Evolutionary conservation across 2,888 invertebrate species (phyloP).

Genomic region (Torymus texanus): DNA sequence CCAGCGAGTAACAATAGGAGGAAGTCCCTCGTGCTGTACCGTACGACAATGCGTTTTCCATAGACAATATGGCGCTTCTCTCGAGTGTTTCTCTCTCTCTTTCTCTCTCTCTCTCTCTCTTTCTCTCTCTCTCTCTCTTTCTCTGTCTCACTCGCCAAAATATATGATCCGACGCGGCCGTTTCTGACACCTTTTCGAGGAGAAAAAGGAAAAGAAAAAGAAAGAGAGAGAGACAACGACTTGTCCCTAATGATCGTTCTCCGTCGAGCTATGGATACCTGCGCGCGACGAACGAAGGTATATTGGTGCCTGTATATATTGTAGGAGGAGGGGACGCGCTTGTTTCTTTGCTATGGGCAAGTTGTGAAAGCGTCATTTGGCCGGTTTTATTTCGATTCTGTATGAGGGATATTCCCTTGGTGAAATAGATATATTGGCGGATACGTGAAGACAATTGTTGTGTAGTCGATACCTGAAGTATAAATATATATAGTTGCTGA

Average conservation of each 20-base stretch:
- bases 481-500: no score
- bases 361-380: no score
- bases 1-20: conserved; percentile 60
- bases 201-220: no score
- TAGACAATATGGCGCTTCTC: conserved; percentile 36
- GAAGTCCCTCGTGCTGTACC: conserved; percentile 49
- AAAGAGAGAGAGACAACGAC: background rate
- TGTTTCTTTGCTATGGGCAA: no score
- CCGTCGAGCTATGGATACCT: background rate
- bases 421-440: no score
- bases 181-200: conserved; percentile 25
- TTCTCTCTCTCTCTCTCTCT: background rate
- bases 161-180: conserved; percentile 45
- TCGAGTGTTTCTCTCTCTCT: background rate
- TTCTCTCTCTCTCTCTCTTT: background rate
- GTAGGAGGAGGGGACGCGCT: no score
- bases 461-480: no score
- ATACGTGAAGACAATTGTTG: no score
- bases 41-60: conserved; percentile 47
- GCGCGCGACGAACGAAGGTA: no score
- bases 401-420: no score
- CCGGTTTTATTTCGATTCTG: no score
- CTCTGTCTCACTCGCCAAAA: conserved; percentile 6
- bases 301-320: no score
- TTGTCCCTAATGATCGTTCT: conserved; percentile 34